Evolutionary conservation across 2,797 vertebrate species (phyloP).

Genomic region (Xiphorhynchus erythropygius): DNA sequence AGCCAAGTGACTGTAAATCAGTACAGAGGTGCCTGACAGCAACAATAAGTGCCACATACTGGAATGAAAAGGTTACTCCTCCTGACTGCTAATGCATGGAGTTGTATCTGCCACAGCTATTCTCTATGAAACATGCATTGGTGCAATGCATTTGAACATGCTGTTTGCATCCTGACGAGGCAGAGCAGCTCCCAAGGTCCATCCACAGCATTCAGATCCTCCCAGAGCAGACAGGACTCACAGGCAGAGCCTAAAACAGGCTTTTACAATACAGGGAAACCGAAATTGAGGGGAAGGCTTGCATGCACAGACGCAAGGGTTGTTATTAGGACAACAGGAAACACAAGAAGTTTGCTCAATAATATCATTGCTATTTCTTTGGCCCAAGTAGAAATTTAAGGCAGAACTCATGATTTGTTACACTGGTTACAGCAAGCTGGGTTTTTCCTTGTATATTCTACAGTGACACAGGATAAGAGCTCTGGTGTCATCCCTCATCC

Average conservation of each 20-base stretch:
- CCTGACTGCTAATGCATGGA: slow-evolving; percentile 10
- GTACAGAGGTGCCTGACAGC: background rate
- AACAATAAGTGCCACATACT: background rate
- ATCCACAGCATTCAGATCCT: background rate
- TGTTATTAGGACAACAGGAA: background rate
- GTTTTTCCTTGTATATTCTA: background rate
- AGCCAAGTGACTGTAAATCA: slow-evolving; percentile 12
- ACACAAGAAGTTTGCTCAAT: background rate
- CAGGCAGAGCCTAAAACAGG: background rate
- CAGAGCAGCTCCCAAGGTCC: background rate
- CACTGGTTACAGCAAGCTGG: background rate
- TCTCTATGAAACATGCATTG: background rate
- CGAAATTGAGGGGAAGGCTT: background rate
- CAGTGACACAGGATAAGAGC: background rate
- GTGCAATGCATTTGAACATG: background rate
- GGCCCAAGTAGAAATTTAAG: background rate
- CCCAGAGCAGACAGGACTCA: background rate
- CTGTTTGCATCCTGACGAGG: background rate
- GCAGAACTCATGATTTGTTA: background rate
- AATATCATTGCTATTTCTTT: background rate
- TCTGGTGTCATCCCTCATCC: background rate
- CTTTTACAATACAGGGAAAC: background rate
- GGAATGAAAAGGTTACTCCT: background rate
- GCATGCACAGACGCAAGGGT: background rate
- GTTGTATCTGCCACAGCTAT: background rate